A percentile compares a stretch with the other conserved stretches of the same genome.
Conservation (phyloP, 92 coral and sea anemone species). For the Anthopleura xanthogrammica region DNA sequence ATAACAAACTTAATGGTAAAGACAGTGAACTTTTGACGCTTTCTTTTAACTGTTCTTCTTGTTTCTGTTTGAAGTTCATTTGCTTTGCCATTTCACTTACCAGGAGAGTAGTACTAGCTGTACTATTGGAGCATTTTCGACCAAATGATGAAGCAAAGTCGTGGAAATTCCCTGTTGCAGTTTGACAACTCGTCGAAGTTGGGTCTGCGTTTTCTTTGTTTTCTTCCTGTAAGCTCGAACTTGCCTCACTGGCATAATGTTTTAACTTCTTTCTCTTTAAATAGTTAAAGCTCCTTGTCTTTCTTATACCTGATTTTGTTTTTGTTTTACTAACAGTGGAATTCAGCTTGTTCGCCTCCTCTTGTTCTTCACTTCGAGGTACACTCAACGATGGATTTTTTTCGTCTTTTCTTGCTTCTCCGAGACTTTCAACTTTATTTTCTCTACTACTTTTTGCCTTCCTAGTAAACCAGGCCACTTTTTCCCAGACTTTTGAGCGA, state of each 20-base stretch:
- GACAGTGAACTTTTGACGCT: constrained; percentile 42
- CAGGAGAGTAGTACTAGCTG: constrained; percentile 37
- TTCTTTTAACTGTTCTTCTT: constrained; percentile 27
- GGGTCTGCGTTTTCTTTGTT: constrained; percentile 1
- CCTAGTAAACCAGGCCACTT: constrained; percentile 90
- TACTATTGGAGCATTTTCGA: constrained; percentile 35
- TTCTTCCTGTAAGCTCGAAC: constrained; percentile 33
- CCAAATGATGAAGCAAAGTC: constrained; percentile 65
- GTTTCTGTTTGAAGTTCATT: constrained; percentile 54
- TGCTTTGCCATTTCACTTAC: constrained; percentile 73
- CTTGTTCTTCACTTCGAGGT: background rate
- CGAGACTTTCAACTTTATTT: constrained; percentile 35
- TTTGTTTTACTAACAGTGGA: constrained; percentile 19
- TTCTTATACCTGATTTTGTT: constrained; percentile 46
- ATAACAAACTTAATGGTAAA: constrained; percentile 32
- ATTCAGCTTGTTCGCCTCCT: background rate
- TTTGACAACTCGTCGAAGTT: constrained; percentile 37
- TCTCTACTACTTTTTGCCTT: constrained; percentile 65
- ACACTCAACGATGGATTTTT: constrained; percentile 5
- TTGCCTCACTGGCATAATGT: constrained; percentile 30
- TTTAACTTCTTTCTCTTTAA: constrained; percentile 58
- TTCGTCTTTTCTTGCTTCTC: constrained; percentile 29
- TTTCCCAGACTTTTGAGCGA: constrained; percentile 93
- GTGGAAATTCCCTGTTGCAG: constrained; percentile 93
- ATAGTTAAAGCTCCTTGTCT: constrained; percentile 62